Base-by-base conservation (phyloP, 1,140 invertebrate species). In the Caerostris extrusa region DNA sequence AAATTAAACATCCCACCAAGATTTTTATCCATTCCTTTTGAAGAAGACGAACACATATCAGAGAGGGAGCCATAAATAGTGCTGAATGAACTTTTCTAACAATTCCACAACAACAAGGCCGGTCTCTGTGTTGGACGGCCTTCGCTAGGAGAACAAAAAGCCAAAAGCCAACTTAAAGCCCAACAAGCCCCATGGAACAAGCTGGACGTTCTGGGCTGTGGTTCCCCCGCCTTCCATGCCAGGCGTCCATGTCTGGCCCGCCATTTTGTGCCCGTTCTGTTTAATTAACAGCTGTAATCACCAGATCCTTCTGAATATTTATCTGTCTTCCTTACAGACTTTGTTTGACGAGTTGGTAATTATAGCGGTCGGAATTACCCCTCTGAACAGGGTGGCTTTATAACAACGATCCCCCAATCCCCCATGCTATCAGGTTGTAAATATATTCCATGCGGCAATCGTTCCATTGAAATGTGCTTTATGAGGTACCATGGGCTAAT, bases 211-310 rank as follows among this genome's bases (percentile, higher is more conserved):
- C 34, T 64, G 10, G 12, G 50, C 14, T 64, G 19, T 8, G 64
- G 57, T 14, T 17, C 55, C n/a, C n/a, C 57, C 14, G 69, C 69
- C 69, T 53, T 60, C 4, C n/a, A 8, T 7, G 8, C 58, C 85
- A 34, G 58, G 55, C 17, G 82, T 3, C 34, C 8, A 83, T 19
- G 82, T 83, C 85, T 53, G 34, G 85, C 34, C 85, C 64, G 53
- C 64, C 64, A 89, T 89, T 89, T 57, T 89, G 87, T 71, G 53
- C 64, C 87, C 60, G 64, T 69, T 89, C 64, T 64, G 71, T 89
- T 89, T 71, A 89, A 89, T n/a, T n/a, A n/a, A n/a, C n/a, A n/a
- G n/a, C n/a, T n/a, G n/a, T n/a, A n/a, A n/a, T n/a, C n/a, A n/a
- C n/a, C n/a, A n/a, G n/a, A n/a, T n/a, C n/a, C n/a, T n/a, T n/a